Evolutionary conservation across 2,797 vertebrate species (phyloP), one percentile per base, ranked within the genome.

Genomic region (Betta splendens): DNA sequence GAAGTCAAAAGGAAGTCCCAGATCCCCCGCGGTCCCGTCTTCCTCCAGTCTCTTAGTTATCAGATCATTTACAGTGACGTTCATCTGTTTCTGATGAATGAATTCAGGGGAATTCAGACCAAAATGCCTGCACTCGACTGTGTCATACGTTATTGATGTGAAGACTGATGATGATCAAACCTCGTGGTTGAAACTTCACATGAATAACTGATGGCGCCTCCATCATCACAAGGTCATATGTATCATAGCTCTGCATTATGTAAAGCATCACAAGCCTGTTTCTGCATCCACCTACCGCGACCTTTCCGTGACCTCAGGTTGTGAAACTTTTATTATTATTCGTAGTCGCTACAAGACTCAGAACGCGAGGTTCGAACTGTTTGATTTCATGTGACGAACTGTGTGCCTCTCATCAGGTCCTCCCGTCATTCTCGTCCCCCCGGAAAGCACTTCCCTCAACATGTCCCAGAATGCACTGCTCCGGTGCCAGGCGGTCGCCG

Each of bases 391-490:
- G n/a, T n/a, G n/a, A 1, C 45, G 13, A 4, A 11, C n/a, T 13
- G 11, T 69, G 11, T 18, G n/a, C n/a, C 17, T 63, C 29, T 61
- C 31, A 4, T 2, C 57, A 98, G 97, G 96, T 57, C 94, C 97
- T 0, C 97, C 97, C 0, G 15, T 95, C 39, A 98, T 99, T 0
- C 61, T 95, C 28, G 69, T 92, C 35, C 94, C 94, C 7, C 97
- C 96, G 0, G 85, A 87, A 79, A 94, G 92, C 38, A 48, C 88
- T 43, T 91, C 92, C 0, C 91, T 96, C 71, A 98, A 98, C 56
- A 51, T 94, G 75, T 94, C 95, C 79, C 95, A 94, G 78, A 88
- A 95, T 85, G 94, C 94, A 52, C 86, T 92, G 15, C 85, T 99
- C 61, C 89, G 72, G 3, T 99, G 97, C 84, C 92, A 86, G 87